Percentiles rank a stretch among this genome's conserved stretches.
Conservation (phyloP, 2,888 invertebrate genomes). For the Mythimna vitellina region DNA sequence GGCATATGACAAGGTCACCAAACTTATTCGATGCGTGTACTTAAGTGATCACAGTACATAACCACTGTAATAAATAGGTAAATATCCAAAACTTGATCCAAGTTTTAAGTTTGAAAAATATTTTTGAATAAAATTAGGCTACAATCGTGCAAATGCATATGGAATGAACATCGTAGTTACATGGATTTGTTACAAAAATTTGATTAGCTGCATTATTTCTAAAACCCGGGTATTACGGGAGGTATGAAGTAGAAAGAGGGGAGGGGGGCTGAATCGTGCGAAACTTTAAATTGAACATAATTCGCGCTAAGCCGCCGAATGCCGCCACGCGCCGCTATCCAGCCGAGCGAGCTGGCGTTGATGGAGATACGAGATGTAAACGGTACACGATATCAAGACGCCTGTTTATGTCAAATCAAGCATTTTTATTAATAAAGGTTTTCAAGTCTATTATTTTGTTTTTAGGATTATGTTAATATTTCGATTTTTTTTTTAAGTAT, state of each 20-base stretch:
- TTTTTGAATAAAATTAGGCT: no score
- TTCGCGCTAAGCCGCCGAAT: constrained; percentile 64
- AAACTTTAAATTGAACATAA: constrained; percentile 71
- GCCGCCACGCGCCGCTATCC: constrained; percentile 12
- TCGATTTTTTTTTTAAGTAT: background rate
- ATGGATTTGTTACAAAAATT: constrained; percentile 34
- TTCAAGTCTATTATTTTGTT: background rate
- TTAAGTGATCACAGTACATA: no score
- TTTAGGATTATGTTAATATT: background rate
- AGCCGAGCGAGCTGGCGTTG: constrained; percentile 12
- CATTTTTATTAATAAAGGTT: background rate
- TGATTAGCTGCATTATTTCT: constrained; percentile 26
- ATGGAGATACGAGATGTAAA: background rate
- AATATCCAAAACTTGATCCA: no score
- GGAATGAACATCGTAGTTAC: constrained; percentile 1
- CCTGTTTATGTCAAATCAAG: background rate
- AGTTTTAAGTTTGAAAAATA: no score
- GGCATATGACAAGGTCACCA: no score
- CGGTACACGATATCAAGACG: background rate
- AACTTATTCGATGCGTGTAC: no score
- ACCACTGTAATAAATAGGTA: no score
- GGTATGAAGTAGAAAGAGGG: background rate
- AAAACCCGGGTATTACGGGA: constrained; percentile 8
- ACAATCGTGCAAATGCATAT: no score
- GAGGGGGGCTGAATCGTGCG: constrained; percentile 32